A percentile compares a stretch with the other conserved stretches of the same genome.
Evolutionary conservation across 2,888 invertebrate genomes (phyloP).

Genomic region (Leptinotarsa peninsularis): DNA sequence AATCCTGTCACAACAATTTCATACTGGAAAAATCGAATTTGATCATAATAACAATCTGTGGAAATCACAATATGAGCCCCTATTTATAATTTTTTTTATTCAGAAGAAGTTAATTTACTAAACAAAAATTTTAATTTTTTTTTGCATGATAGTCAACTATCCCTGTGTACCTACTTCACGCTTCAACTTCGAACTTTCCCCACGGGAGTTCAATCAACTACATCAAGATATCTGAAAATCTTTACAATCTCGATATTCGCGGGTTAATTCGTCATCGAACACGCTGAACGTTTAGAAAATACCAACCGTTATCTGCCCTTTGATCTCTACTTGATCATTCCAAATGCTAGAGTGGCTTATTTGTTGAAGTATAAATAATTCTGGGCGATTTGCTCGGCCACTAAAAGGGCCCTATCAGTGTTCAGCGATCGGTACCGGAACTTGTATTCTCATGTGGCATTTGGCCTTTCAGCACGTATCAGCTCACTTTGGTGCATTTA

Average conservation of each 20-base stretch:
- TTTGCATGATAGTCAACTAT: no score
- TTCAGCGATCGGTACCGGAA: conserved; percentile 23
- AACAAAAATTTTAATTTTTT: no score
- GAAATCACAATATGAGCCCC: no score
- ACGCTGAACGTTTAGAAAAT: conserved; percentile 10
- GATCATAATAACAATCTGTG: no score
- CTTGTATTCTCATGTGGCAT: conserved; percentile 63
- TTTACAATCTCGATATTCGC: not conserved
- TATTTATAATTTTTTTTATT: no score
- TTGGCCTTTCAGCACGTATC: conserved; percentile 59
- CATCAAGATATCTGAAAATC: no score
- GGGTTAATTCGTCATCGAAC: conserved; percentile 7
- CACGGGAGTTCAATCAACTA: no score
- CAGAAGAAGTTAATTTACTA: no score
- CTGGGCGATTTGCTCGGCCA: conserved; percentile 65
- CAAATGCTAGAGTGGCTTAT: conserved; percentile 39
- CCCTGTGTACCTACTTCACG: no score
- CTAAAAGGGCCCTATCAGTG: conserved; percentile 60
- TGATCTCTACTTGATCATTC: conserved; percentile 41
- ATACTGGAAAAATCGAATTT: no score
- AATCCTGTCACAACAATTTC: no score
- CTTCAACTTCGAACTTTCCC: no score
- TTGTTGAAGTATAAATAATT: conserved; percentile 63
- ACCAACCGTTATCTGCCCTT: conserved; percentile 29
- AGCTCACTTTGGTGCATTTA: conserved; percentile 57